Evolutionary conservation across 1,140 invertebrate genomes (phyloP).

Genomic region (Achatina immaculata): DNA sequence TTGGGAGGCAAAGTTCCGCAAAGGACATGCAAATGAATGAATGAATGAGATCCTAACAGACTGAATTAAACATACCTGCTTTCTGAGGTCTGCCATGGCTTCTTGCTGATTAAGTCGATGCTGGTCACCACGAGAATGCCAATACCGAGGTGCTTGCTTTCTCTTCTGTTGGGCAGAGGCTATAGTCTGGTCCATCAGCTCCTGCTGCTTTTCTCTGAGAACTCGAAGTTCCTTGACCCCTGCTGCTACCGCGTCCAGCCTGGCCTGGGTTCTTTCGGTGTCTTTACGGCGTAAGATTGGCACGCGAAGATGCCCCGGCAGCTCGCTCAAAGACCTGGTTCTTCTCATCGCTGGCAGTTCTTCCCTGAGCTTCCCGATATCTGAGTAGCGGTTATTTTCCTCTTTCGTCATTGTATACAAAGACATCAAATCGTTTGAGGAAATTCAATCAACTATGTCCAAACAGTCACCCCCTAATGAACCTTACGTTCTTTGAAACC

Average conservation of each 20-base stretch:
- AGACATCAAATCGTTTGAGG: no score
- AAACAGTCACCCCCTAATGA: no score
- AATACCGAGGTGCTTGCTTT: neutral
- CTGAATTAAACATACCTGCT: neutral
- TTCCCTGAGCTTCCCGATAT: neutral
- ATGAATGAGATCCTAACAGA: no score
- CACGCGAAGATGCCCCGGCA: conserved; percentile 37
- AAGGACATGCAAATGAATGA: no score
- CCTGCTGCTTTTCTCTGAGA: conserved; percentile 35
- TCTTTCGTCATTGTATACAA: neutral
- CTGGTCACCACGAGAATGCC: no score
- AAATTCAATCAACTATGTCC: no score
- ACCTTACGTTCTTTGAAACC: no score
- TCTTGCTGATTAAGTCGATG: neutral
- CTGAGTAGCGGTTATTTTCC: neutral
- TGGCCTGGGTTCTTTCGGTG: conserved; percentile 34
- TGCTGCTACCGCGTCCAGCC: conserved; percentile 34
- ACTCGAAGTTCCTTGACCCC: conserved; percentile 33
- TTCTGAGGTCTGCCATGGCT: neutral
- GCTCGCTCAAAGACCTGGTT: conserved; percentile 36
- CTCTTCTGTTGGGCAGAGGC: neutral
- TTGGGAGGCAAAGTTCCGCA: no score
- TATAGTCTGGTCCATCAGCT: conserved; percentile 28
- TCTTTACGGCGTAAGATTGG: conserved; percentile 37
- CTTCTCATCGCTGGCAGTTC: conserved; percentile 13